These are phyloP conservation scores for Raja brachyura DNA, from an alignment of 2,113 vertebrate genomes.

Conservation along the genomic window DNA sequence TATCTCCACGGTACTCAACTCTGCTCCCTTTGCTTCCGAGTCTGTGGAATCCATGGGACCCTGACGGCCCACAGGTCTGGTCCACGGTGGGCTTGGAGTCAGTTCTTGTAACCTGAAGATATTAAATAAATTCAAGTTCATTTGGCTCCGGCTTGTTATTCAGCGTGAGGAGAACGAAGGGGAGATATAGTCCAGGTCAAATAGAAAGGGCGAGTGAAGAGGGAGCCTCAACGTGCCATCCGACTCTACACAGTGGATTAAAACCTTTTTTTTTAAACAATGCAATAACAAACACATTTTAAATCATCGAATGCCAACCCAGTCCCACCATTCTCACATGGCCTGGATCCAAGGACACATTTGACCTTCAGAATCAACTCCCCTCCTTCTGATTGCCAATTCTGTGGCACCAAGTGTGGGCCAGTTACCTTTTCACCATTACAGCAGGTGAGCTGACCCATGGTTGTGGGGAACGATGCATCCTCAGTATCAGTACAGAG, in stretches of 20 bases:
- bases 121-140: neutral
- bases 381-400: neutral
- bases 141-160: neutral
- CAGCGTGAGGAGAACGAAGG: neutral
- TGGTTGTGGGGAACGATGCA: neutral
- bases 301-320: neutral
- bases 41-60: neutral
- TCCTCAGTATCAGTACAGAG: neutral
- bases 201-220: neutral
- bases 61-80: neutral
- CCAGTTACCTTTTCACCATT: neutral
- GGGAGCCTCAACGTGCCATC: neutral
- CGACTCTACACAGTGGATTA: neutral
- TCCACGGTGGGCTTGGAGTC: neutral
- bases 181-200: neutral
- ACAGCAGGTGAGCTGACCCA: neutral
- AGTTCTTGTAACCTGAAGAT: neutral
- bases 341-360: neutral
- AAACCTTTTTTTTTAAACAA: neutral
- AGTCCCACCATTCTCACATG: neutral
- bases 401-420: neutral
- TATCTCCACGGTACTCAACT: neutral
- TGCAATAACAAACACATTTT: neutral
- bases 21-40: neutral
- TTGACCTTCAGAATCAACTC: neutral